Conservation (phyloP, 2,888 invertebrate genomes). For the Pogonocherus hispidulus region DNA sequence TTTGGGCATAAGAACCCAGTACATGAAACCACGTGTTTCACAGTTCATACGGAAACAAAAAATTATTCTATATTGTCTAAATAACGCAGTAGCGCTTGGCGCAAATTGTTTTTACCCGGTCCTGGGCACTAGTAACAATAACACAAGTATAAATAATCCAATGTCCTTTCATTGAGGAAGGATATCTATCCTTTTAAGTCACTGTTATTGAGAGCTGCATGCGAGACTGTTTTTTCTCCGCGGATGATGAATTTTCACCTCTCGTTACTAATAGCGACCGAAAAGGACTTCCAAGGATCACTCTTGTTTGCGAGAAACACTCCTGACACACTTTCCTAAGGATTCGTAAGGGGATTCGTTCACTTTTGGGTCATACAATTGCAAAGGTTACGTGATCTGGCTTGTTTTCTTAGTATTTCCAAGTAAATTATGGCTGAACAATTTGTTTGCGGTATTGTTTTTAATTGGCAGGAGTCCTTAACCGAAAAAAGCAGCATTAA, state of each 20-base stretch:
- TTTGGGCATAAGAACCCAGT: too few relatives aligned
- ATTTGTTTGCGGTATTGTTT: too few relatives aligned
- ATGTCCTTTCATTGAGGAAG: slow-evolving; percentile 48
- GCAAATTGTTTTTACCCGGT: slow-evolving; percentile 14
- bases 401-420: too few relatives aligned
- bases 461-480: too few relatives aligned
- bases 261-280: slow-evolving; percentile 37
- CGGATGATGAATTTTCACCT: slow-evolving; percentile 45
- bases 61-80: too few relatives aligned
- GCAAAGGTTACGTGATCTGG: too few relatives aligned
- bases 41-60: too few relatives aligned
- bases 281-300: slow-evolving; percentile 47
- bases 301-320: slow-evolving; percentile 31
- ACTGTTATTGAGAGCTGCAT: slow-evolving; percentile 54
- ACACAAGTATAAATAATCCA: slow-evolving; percentile 43
- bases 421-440: too few relatives aligned
- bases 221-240: slow-evolving; percentile 51
- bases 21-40: too few relatives aligned
- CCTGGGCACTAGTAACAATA: slow-evolving; percentile 41
- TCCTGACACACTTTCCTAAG: slow-evolving; percentile 16
- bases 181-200: slow-evolving; percentile 54
- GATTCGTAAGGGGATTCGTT: neutral
- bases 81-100: too few relatives aligned
- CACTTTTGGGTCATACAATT: too few relatives aligned
- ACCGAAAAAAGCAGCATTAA: too few relatives aligned